Evolutionary conservation across 2,797 vertebrate species (phyloP), one percentile per base, ranked within the genome.

Genomic region (Spheniscus humboldti): DNA sequence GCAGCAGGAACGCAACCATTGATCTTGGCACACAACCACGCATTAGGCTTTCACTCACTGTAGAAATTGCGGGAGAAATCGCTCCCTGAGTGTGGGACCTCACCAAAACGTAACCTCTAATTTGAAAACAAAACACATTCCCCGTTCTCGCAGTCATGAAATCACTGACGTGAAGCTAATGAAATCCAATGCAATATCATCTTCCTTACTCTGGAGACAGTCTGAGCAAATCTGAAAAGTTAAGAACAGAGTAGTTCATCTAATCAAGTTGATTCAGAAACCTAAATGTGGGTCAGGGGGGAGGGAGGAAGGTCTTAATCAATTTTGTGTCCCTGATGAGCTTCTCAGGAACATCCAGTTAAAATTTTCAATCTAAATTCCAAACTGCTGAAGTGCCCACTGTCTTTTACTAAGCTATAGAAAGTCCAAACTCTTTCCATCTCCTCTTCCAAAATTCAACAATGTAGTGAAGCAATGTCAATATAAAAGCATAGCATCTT

Each of bases 311-410:
- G 66, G n/a, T 85, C 83, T 86, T 90, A 88, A 91, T 92, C 92
- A 90, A 71, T 95, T 74, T 57, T 77, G 23, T 86, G 30, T 87
- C 84, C 56, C 86, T 71, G 73, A 94, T 71, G 87, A 95, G 35
- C 47, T 92, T 86, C 92, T 86, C 55, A 47, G 57, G 52, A 94
- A 82, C 31, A 90, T 59, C 28, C 31, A 60, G 56, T 69, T 87
- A 81, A 92, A 94, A 86, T 10, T 84, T 82, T 93, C 83, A 87
- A 82, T 76, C 75, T 77, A 91, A 91, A 94, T 96, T 79, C 72
- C 50, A 91, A 79, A 82, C 30, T 67, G 48, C 71, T 88, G 37
- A 80, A 92, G 52, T 56, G 48, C 43, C 83, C 41, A 30, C n/a
- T 53, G 33, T 76, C 33, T 14, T 79, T 95, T 67, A 67, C 16